Conservation (phyloP, 1,140 invertebrate species). For the Nephotettix cincticeps region DNA sequence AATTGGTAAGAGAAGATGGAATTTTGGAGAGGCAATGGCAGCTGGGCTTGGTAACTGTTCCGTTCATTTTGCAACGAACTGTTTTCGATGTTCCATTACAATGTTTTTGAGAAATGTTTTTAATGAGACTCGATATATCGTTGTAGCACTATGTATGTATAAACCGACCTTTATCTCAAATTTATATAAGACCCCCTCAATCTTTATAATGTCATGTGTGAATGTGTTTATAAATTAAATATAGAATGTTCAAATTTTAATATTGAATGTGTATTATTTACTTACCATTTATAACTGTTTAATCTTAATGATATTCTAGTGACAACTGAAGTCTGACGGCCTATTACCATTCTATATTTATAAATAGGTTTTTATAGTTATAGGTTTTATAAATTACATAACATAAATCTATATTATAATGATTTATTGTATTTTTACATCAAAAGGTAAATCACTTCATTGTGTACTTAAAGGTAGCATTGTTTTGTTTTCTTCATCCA, state of each 20-base stretch:
- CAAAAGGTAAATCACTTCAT: no score
- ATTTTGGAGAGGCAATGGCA: background rate
- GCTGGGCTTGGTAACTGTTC: conserved; percentile 14
- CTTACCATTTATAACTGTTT: no score
- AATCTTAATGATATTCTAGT: no score
- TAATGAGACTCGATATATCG: background rate
- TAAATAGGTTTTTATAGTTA: no score
- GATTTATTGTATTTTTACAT: no score
- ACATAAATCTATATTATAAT: no score
- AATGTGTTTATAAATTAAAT: conserved; percentile 24
- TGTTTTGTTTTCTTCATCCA: no score
- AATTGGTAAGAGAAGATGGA: background rate
- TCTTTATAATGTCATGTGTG: conserved; percentile 22
- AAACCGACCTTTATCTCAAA: background rate
- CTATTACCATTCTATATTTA: no score
- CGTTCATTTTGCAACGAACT: conserved; percentile 20
- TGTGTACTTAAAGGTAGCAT: no score
- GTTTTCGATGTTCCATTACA: conserved; percentile 17
- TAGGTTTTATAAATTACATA: no score
- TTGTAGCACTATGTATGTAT: conserved; percentile 18
- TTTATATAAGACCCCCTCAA: conserved; percentile 13
- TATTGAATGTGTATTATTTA: background rate
- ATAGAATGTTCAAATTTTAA: conserved; percentile 22
- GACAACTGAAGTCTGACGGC: no score
- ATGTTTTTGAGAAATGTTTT: conserved; percentile 3